A percentile compares a stretch with the other conserved stretches of the same genome.
These are phyloP conservation scores for Archocentrus centrarchus DNA, from an alignment of 2,113 vertebrate genomes.

Conservation along the genomic window DNA sequence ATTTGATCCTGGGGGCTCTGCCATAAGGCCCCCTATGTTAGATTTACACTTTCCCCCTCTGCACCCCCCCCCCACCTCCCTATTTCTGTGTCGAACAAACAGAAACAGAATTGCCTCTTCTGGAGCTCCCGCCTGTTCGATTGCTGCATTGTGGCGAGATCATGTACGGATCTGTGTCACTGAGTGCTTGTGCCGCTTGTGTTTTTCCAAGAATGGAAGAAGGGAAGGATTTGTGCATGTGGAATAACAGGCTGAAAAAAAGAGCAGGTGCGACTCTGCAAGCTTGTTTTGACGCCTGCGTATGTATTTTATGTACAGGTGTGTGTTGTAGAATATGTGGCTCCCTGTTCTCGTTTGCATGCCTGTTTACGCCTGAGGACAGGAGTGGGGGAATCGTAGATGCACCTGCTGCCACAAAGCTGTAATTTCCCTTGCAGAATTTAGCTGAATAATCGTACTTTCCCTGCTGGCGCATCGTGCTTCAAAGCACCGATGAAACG, in stretches of 20 bases:
- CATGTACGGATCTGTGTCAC: conserved; percentile 83
- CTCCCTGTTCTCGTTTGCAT: conserved; percentile 3
- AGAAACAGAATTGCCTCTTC: conserved; percentile 88
- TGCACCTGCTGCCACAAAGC: conserved; percentile 60
- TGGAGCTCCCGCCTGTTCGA: conserved; percentile 60
- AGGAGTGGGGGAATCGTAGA: conserved; percentile 5
- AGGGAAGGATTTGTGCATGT: conserved; percentile 42
- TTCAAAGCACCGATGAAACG: conserved; percentile 69
- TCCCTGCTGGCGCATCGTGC: conserved; percentile 40
- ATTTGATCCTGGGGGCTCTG: conserved; percentile 91
- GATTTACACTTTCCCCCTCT: conserved; percentile 77
- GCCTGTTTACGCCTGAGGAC: conserved; percentile 27
- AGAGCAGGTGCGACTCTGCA: conserved; percentile 30
- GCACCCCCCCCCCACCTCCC: neutral
- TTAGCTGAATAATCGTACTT: conserved; percentile 57
- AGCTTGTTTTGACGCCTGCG: conserved; percentile 16
- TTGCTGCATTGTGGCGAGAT: conserved; percentile 75
- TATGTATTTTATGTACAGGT: conserved; percentile 37
- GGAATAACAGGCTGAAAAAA: neutral
- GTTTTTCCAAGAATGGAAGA: conserved; percentile 18
- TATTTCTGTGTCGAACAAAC: conserved; percentile 83
- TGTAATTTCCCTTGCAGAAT: conserved; percentile 62
- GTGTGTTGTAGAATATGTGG: conserved; percentile 42
- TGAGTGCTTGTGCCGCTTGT: conserved; percentile 76
- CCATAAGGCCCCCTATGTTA: conserved; percentile 82